Evolutionary conservation across 2,888 invertebrate species (phyloP), one percentile per base, ranked within the genome.

Genomic region (Pristionchus japonicus): DNA sequence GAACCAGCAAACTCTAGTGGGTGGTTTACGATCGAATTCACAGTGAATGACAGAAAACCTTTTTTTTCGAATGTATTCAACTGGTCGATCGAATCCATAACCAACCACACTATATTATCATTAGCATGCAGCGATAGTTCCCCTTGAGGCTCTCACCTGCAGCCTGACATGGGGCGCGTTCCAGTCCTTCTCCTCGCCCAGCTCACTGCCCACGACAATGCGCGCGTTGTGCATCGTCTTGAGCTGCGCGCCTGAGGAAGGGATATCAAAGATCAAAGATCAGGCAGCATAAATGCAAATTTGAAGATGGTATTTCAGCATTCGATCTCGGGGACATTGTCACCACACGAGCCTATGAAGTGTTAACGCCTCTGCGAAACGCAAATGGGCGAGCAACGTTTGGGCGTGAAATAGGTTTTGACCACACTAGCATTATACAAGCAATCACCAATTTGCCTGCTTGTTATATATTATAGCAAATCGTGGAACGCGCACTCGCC

Each of bases 161-260:
- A 86, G 49, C 43, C 86, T 13, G 6, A 70, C 47, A 49, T 86
- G 86, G 37, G 85, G 61, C 47, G 61, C 64, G 31, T 85, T 64
- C 61, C 64, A 64, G 27, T 61, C 64, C 61, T 43, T 9, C 31
- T 64, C 85, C 64, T 85, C 85, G 17, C 64, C 85, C 85, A 85
- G 47, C 23, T 70, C 86, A 23, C 37, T 20, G n/a, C 86, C 86
- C 47, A 86, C 70, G 20, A 86, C 86, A 23, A 86, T 70, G 88
- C 99, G 96, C 90, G 99, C 97, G 95, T 99, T 99, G 95, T 99
- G 98, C 96, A 98, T 99, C 94, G 98, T 98, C 95, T 99, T 99
- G 95, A 99, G 96, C 95, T 99, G 99, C 7, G 98, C 98, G 85
- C 99, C 96, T 95, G 91, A 43, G 34, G 89, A 43, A 23, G 17